Percentiles rank a stretch among this genome's conserved stretches.
Evolutionary conservation across 2,797 vertebrate species (phyloP).

Genomic region (Centropyge bicolor): DNA sequence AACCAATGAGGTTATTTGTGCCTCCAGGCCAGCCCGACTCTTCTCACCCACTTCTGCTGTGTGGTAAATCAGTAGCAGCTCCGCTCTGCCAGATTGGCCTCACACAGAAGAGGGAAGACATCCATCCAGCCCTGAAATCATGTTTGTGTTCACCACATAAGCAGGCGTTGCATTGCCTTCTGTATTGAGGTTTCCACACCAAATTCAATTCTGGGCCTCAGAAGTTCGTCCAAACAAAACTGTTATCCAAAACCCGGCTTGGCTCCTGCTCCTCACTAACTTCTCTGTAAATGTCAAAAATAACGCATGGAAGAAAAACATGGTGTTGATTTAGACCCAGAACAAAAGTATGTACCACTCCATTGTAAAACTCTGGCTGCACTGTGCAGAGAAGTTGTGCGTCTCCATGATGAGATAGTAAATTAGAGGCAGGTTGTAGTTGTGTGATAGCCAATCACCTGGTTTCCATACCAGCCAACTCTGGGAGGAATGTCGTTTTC

Average conservation of each 20-base stretch:
- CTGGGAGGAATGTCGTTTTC: conserved; percentile 25
- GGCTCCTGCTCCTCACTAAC: conserved; percentile 12
- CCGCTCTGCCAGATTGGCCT: neutral
- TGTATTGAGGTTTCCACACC: conserved; percentile 33
- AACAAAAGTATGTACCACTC: conserved; percentile 12
- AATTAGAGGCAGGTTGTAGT: conserved; percentile 28
- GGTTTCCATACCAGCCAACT: conserved; percentile 39
- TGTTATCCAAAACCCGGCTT: conserved; percentile 24
- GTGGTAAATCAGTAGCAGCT: conserved; percentile 13
- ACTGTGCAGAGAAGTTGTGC: conserved; percentile 2
- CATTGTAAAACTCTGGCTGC: conserved; percentile 21
- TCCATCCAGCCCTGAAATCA: neutral
- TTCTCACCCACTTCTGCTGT: neutral
- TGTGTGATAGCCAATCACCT: conserved; percentile 47
- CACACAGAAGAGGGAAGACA: neutral
- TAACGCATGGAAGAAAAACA: conserved; percentile 38
- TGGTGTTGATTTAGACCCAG: conserved; percentile 49
- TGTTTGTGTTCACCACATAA: conserved; percentile 29
- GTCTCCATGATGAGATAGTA: conserved; percentile 12
- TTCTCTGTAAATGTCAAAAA: conserved; percentile 44
- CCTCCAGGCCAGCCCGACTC: neutral
- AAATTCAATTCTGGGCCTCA: conserved; percentile 32
- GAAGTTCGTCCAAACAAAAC: conserved; percentile 44
- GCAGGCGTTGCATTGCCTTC: conserved; percentile 27
- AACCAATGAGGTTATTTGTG: conserved; percentile 3